Evolutionary conservation across 2,797 vertebrate genomes (phyloP).

Genomic region (Alectoris magna): DNA sequence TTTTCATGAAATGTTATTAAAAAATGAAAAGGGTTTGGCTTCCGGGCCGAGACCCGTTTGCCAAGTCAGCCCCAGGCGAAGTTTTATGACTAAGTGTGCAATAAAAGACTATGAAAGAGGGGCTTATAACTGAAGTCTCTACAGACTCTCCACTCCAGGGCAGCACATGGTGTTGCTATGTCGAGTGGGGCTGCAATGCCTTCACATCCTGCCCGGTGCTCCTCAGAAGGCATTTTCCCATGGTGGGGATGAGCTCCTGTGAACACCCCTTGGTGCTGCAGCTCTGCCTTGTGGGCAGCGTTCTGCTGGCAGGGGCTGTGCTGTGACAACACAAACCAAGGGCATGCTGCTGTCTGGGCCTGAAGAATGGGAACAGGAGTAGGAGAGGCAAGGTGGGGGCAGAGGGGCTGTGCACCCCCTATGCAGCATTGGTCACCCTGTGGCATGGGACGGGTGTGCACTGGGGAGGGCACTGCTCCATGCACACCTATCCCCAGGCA

Average conservation of each 20-base stretch:
- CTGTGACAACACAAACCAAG: not conserved
- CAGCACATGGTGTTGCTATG: not conserved
- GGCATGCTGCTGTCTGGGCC: no score
- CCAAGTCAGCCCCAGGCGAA: conserved; percentile 64
- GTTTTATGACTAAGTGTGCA: conserved; percentile 65
- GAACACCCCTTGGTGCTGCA: not conserved
- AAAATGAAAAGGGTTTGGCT: conserved; percentile 66
- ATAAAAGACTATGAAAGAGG: conserved; percentile 57
- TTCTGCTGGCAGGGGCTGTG: not conserved
- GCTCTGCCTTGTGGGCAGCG: not conserved
- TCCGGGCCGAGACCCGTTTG: conserved; percentile 53
- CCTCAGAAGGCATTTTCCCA: not conserved
- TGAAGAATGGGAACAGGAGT: not conserved
- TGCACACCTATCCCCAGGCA: not conserved
- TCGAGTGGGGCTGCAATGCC: not conserved
- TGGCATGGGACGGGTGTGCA: not conserved
- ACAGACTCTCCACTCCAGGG: conserved; percentile 8
- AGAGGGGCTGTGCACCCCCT: not conserved
- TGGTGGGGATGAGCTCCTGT: not conserved
- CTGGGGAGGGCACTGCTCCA: not conserved
- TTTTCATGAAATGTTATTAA: conserved; percentile 71
- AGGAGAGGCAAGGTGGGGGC: fast-evolving
- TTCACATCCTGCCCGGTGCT: not conserved
- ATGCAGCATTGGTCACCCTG: not conserved
- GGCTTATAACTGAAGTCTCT: conserved; percentile 19